A percentile compares a stretch with the other conserved stretches of the same genome.
Evolutionary conservation across 2,888 invertebrate genomes (phyloP).

Genomic region (Dicycla oo): DNA sequence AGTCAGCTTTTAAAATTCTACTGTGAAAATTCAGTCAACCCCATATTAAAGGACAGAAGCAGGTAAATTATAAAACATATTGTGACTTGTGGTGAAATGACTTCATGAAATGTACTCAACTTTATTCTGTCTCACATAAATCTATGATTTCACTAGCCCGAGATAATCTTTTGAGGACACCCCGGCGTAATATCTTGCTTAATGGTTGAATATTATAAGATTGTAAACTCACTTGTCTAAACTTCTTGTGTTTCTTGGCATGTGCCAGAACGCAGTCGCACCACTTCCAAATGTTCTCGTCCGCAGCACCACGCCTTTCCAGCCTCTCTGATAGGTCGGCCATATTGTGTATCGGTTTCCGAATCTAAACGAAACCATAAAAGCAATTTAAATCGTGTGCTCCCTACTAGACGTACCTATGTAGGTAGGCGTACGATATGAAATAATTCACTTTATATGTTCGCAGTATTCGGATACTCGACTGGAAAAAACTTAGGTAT

Average conservation of each 20-base stretch:
- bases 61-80: not conserved
- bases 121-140: not conserved
- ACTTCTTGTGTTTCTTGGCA: conserved; percentile 49
- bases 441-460: not conserved
- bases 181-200: not conserved
- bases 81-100: not conserved
- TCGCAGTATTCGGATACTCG: conserved; percentile 1
- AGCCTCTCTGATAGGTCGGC: conserved; percentile 76
- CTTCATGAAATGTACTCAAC: not conserved
- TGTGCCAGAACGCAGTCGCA: conserved; percentile 75
- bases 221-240: conserved; percentile 21
- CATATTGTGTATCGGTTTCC: conserved; percentile 79
- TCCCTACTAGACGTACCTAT: too few relatives aligned
- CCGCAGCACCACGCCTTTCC: conserved; percentile 81
- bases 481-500: not conserved
- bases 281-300: conserved; percentile 83
- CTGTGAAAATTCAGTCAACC: not conserved
- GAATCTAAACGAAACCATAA: conserved; percentile 53
- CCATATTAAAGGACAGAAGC: not conserved
- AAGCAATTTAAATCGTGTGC: not conserved
- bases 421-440: not conserved
- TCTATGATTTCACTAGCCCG: not conserved
- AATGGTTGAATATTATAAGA: not conserved
- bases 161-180: not conserved
- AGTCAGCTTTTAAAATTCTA: not conserved